Evolutionary conservation across 2,888 invertebrate genomes (phyloP).

Genomic region (Apantesis nais): DNA sequence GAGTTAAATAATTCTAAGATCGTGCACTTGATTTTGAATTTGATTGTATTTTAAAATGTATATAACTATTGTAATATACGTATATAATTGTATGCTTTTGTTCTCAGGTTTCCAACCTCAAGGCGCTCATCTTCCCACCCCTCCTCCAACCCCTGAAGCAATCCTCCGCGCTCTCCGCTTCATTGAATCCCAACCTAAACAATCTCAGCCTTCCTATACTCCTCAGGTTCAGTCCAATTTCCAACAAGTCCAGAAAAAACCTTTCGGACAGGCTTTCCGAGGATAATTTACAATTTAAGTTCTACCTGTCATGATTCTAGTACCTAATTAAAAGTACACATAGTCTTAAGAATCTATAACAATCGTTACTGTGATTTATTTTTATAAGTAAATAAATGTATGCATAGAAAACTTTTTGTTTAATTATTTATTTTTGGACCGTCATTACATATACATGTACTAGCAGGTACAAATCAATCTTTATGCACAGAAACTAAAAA

Average conservation of each 20-base stretch:
- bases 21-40: too few relatives aligned
- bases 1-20: too few relatives aligned
- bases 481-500: too few relatives aligned
- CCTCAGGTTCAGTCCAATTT: neutral
- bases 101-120: constrained; percentile 77
- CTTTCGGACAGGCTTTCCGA: constrained; percentile 1
- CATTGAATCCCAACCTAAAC: neutral
- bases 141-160: constrained; percentile 82
- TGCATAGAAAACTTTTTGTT: neutral
- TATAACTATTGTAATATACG: too few relatives aligned
- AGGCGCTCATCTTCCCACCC: constrained; percentile 81
- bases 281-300: neutral
- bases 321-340: neutral
- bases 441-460: neutral
- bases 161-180: constrained; percentile 69
- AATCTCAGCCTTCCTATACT: neutral
- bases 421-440: neutral
- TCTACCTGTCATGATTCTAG: neutral
- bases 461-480: too few relatives aligned
- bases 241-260: neutral
- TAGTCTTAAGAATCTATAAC: neutral
- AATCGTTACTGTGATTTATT: neutral
- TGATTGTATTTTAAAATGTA: too few relatives aligned
- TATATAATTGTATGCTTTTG: neutral
- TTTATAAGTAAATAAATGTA: neutral